Base-by-base conservation (phyloP, 2,113 vertebrate species). In the Hypocryptadius cinnamomeus region DNA sequence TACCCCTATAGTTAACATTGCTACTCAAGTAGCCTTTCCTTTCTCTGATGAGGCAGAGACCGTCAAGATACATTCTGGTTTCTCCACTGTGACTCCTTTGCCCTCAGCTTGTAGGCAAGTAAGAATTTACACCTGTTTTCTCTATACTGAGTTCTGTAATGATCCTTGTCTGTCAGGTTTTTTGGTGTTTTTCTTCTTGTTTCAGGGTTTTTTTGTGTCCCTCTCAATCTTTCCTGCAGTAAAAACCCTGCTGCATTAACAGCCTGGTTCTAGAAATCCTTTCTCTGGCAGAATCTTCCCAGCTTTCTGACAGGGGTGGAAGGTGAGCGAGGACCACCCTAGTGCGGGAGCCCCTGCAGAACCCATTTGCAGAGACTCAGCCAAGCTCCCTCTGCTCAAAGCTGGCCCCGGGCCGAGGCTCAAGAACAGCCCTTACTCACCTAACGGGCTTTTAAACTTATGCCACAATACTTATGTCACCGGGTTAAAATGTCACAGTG, bases 281-380 rank as follows among this genome's bases (percentile, higher is more conserved):
- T 18, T 16, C 7, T 40, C 25, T 33, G 37, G 6, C 35, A 73
- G 68, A 69, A 50, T 3, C 4, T 37, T 37, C 48, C 44, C 2
- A 8, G 27, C 20, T 65, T 87, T 73, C 19, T 0, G 0, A 5
- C 0, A 0, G 12, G 9, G 7, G 6, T n/a, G 21, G 31, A 27
- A 37, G 10, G 9, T n/a, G 3, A 28, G 7, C 0, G 0, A 65
- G 8, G 14, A n/a, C 22, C 22, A 65, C 3, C 4, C 9, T n/a
- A 15, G 5, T 0, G 1, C 48, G 18, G 17, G 28, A n/a, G 1
- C 2, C 19, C 20, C 17, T 50, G 4, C 13, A 76, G 45, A 51
- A n/a, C 11, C 6, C 5, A 0, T 28, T 20, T 40, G 8, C 6
- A 54, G 11, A 9, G 37, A 3, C 15, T 77, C 37, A 48, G n/a